These are phyloP conservation scores for Chelonoidis abingdonii DNA, from an alignment of 2,113 vertebrate genomes.

Conservation along the genomic window DNA sequence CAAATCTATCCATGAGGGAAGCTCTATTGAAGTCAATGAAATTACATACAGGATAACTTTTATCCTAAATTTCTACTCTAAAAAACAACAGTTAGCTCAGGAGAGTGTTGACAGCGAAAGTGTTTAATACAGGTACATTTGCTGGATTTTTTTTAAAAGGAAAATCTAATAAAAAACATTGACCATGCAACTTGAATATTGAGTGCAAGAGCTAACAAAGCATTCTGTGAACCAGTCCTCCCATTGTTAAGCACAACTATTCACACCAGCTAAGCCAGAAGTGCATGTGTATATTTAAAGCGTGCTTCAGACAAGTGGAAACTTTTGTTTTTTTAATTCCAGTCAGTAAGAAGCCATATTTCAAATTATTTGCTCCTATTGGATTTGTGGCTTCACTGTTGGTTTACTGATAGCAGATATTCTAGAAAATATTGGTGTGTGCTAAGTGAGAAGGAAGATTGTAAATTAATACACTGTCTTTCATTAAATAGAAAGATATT, in stretches of 20 bases:
- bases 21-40: conserved; percentile 11
- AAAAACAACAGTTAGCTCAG: conserved; percentile 1
- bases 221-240: conserved; percentile 34
- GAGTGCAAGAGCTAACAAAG: conserved; percentile 64
- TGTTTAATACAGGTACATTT: background rate
- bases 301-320: background rate
- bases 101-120: conserved; percentile 46
- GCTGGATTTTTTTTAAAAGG: background rate
- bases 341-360: background rate
- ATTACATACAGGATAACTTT: conserved; percentile 3
- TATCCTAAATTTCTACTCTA: conserved; percentile 20
- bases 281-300: background rate
- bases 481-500: background rate
- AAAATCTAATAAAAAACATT: conserved; percentile 30
- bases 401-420: background rate
- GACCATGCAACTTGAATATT: conserved; percentile 31
- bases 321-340: background rate
- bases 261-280: conserved; percentile 41
- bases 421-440: background rate
- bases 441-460: background rate
- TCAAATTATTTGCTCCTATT: conserved; percentile 10
- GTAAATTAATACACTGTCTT: background rate
- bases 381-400: background rate
- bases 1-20: conserved; percentile 26
- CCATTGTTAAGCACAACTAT: conserved; percentile 65